Percentiles rank a stretch among this genome's conserved stretches.
Evolutionary conservation across 2,888 invertebrate species (phyloP).

Genomic region (Lepeophtheirus nordmannii): DNA sequence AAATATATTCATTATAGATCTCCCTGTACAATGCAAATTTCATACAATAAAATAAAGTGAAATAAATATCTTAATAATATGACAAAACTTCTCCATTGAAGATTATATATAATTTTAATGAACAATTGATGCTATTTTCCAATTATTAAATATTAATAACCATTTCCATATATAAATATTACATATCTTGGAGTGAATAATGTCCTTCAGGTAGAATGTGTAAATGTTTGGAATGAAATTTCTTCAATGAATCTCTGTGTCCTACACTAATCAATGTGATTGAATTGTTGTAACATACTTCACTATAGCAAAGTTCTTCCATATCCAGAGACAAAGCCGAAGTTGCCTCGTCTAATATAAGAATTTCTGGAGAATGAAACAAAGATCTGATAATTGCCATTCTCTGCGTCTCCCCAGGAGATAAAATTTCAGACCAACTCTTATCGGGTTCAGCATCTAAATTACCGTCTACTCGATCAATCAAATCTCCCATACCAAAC

Average conservation of each 20-base stretch:
- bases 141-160: too few relatives aligned
- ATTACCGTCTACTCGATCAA: conserved; percentile 32
- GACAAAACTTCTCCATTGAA: too few relatives aligned
- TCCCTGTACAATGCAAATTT: too few relatives aligned
- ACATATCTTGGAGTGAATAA: background rate
- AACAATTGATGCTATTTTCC: too few relatives aligned
- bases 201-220: background rate
- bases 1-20: too few relatives aligned
- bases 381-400: conserved; percentile 41
- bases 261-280: conserved; percentile 43
- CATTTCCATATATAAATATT: background rate
- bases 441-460: conserved; percentile 31
- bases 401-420: conserved; percentile 44
- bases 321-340: conserved; percentile 33
- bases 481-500: conserved; percentile 30
- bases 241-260: conserved; percentile 38
- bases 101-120: too few relatives aligned
- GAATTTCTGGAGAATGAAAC: conserved; percentile 40
- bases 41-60: too few relatives aligned
- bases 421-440: conserved; percentile 41
- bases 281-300: conserved; percentile 31
- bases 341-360: conserved; percentile 42
- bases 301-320: conserved; percentile 33
- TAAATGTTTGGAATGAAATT: conserved; percentile 35
- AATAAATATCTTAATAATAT: too few relatives aligned